phyloP scores from a whole-genome alignment of 2,888 invertebrate genomes.

The Emmelina monodactyla region DNA sequence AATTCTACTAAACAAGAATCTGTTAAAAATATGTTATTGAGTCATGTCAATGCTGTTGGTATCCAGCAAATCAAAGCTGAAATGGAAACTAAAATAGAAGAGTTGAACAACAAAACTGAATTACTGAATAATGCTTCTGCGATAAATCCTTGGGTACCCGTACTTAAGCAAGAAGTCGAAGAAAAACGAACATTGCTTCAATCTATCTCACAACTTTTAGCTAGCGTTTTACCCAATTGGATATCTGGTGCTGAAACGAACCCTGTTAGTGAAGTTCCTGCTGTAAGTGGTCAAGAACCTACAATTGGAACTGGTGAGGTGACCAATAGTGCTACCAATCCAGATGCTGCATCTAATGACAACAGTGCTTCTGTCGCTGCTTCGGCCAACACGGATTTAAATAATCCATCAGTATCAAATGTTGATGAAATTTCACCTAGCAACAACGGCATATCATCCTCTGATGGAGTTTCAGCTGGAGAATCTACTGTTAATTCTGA shows the following conservation, averaged over 20 bases:
- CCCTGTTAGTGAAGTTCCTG: conserved; percentile 10
- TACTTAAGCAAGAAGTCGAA: conserved; percentile 30
- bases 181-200: conserved; percentile 39
- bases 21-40: conserved; percentile 32
- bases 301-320: not conserved
- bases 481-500: conserved; percentile 1
- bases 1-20: conserved; percentile 24
- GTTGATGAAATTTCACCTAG: too few species aligned
- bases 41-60: conserved; percentile 33
- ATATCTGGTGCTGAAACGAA: conserved; percentile 20
- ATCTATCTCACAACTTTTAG: conserved; percentile 32
- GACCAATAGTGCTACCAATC: not conserved
- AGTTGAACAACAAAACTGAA: conserved; percentile 39
- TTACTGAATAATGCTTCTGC: conserved; percentile 31
- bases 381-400: not conserved
- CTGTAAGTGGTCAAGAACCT: not conserved
- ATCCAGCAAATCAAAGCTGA: conserved; percentile 33
- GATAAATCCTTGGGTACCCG: conserved; percentile 27
- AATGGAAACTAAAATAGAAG: conserved; percentile 37
- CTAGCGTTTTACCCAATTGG: conserved; percentile 40
- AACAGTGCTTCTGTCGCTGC: not conserved
- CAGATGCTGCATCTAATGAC: not conserved
- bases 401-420: too few species aligned
- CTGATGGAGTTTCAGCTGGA: conserved; percentile 1
- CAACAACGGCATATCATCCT: too few species aligned